A percentile compares a stretch with the other conserved stretches of the same genome.
These are phyloP conservation scores for Drosophila gunungcola DNA, from an alignment of 1,140 invertebrate genomes.

Conservation along the genomic window DNA sequence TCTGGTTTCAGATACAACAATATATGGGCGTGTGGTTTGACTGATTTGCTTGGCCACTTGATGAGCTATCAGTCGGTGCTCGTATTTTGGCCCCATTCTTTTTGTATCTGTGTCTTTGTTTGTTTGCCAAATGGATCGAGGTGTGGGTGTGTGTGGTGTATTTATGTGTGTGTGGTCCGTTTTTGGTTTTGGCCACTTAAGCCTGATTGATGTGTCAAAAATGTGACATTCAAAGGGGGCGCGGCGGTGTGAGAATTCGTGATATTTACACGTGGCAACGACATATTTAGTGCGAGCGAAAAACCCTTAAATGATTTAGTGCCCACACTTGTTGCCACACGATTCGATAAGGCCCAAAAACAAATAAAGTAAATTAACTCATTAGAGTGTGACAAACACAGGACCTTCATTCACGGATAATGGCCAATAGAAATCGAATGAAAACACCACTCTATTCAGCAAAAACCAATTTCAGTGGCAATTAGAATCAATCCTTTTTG, in stretches of 20 bases:
- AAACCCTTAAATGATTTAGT: slow-evolving; percentile 43
- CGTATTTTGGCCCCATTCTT: slow-evolving; percentile 11
- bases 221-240: slow-evolving; percentile 26
- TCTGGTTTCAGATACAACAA: slow-evolving; percentile 14
- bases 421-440: slow-evolving; percentile 15
- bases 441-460: background rate
- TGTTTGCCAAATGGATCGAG: background rate
- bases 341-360: slow-evolving; percentile 6
- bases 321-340: slow-evolving; percentile 35
- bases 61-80: slow-evolving; percentile 11
- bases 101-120: slow-evolving; percentile 1
- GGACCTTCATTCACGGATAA: slow-evolving; percentile 32
- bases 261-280: slow-evolving; percentile 36
- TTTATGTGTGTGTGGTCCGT: slow-evolving; percentile 2
- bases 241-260: slow-evolving; percentile 18
- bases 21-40: slow-evolving; percentile 29
- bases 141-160: slow-evolving; percentile 8
- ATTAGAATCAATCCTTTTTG: slow-evolving; percentile 24
- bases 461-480: slow-evolving; percentile 27
- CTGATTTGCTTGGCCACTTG: slow-evolving; percentile 62
- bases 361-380: slow-evolving; percentile 45
- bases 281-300: slow-evolving; percentile 13
- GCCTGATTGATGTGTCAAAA: slow-evolving; percentile 65
- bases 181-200: slow-evolving; percentile 51
- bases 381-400: slow-evolving; percentile 47